A percentile compares a stretch with the other conserved stretches of the same genome.
These are phyloP conservation scores for Triplophysa rosa DNA, from an alignment of 2,113 vertebrate genomes.

Conservation along the genomic window DNA sequence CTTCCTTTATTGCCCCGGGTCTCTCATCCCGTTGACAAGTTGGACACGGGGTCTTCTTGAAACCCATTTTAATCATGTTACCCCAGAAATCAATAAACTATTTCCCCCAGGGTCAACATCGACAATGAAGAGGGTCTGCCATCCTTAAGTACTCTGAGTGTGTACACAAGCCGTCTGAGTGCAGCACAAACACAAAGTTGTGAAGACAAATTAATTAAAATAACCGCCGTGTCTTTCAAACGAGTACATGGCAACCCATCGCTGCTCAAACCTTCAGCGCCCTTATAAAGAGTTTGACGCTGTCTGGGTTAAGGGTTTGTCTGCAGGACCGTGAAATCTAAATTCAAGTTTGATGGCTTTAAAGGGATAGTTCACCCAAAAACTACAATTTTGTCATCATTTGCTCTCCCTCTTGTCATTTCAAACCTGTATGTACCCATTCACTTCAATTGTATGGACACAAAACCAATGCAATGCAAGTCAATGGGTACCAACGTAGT, in stretches of 20 bases:
- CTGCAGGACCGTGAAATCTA: neutral
- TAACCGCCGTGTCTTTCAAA: constrained; percentile 56
- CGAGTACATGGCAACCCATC: constrained; percentile 69
- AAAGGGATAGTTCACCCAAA: too few relatives aligned
- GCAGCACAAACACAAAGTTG: constrained; percentile 64
- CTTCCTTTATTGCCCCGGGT: constrained; percentile 43
- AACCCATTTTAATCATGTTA: constrained; percentile 67
- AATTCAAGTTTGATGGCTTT: too few relatives aligned
- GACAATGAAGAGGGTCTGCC: constrained; percentile 59
- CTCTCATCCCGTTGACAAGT: constrained; percentile 57
- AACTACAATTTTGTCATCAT: too few relatives aligned
- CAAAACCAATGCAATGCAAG: too few relatives aligned
- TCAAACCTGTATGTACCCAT: too few relatives aligned
- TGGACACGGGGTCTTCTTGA: constrained; percentile 63
- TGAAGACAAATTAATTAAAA: constrained; percentile 73
- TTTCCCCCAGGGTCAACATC: constrained; percentile 64
- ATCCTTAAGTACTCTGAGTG: constrained; percentile 64
- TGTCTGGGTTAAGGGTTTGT: neutral
- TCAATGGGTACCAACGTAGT: too few relatives aligned
- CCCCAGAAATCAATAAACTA: constrained; percentile 69
- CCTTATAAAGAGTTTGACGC: constrained; percentile 45
- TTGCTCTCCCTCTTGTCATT: too few relatives aligned
- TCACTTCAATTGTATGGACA: too few relatives aligned
- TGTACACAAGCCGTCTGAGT: constrained; percentile 70
- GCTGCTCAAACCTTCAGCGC: constrained; percentile 43